A percentile compares a stretch with the other conserved stretches of the same genome.
Evolutionary conservation across 2,797 vertebrate genomes (phyloP).

Genomic region (Chaetophractus vellerosus): DNA sequence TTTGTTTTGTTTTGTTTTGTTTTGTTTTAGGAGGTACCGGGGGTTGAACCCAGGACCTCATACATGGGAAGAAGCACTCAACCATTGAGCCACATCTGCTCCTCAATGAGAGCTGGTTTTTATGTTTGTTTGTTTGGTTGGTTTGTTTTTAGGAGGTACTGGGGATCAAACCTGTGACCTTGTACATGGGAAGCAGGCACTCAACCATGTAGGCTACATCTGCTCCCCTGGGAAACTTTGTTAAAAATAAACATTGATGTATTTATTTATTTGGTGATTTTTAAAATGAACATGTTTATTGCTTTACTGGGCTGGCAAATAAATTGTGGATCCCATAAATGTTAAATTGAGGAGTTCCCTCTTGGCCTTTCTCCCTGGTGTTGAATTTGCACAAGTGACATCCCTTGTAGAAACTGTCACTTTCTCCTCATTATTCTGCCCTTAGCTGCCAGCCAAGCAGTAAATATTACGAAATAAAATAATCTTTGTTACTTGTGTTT

Average conservation of each 20-base stretch:
- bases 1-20: too few species aligned
- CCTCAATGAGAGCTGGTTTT: too few species aligned
- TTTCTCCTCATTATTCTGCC: neutral
- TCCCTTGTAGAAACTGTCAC: neutral
- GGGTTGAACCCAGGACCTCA: too few species aligned
- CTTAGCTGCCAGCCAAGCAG: constrained; percentile 3
- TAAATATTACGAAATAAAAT: constrained; percentile 27
- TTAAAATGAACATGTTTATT: constrained; percentile 15
- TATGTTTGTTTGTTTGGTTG: too few species aligned
- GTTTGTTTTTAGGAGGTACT: too few species aligned
- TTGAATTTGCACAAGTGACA: neutral
- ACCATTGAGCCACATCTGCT: too few species aligned
- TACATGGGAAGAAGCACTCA: too few species aligned
- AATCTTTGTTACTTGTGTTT: neutral
- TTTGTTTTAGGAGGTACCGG: too few species aligned
- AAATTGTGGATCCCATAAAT: neutral
- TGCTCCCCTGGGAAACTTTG: neutral
- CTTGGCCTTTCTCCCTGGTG: neutral
- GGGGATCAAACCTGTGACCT: too few species aligned
- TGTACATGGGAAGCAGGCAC: too few species aligned
- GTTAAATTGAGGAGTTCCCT: neutral
- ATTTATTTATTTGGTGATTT: constrained; percentile 3
- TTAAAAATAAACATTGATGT: constrained; percentile 42
- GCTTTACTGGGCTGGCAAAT: neutral
- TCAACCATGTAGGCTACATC: too few species aligned